Conservation (phyloP, 2,797 vertebrate species). For the Halcyon badia region DNA sequence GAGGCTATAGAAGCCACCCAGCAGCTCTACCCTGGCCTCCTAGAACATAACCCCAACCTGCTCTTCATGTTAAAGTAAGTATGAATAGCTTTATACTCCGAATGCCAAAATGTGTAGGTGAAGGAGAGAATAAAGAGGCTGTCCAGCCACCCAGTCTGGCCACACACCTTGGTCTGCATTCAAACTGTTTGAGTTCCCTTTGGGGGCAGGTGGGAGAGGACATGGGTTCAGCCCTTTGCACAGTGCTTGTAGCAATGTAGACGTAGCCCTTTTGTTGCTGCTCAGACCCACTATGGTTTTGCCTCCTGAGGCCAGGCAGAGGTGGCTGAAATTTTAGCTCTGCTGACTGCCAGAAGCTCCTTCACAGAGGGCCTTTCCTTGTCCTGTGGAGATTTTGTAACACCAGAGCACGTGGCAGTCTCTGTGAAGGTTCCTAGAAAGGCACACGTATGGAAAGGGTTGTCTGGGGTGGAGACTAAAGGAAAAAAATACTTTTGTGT, state of each 20-base stretch:
- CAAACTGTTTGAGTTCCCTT: not conserved
- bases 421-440: not conserved
- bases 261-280: not conserved
- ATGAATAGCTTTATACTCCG: not conserved
- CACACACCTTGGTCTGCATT: not conserved
- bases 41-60: slow-evolving; percentile 96
- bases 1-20: slow-evolving; percentile 97
- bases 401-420: not conserved
- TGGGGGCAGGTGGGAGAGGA: not conserved
- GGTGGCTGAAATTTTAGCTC: not conserved
- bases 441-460: not conserved
- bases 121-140: not conserved
- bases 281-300: not conserved
- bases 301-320: not conserved
- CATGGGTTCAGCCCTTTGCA: not conserved
- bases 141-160: not conserved
- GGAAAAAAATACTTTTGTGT: not conserved
- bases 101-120: not conserved
- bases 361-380: not conserved
- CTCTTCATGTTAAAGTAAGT: slow-evolving; percentile 99
- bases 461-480: not conserved
- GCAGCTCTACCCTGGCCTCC: slow-evolving; percentile 94
- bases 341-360: not conserved
- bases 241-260: not conserved
- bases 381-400: not conserved